phyloP scores from a whole-genome alignment of 2,113 vertebrate species.

The Psammodynastes pulverulentus region DNA sequence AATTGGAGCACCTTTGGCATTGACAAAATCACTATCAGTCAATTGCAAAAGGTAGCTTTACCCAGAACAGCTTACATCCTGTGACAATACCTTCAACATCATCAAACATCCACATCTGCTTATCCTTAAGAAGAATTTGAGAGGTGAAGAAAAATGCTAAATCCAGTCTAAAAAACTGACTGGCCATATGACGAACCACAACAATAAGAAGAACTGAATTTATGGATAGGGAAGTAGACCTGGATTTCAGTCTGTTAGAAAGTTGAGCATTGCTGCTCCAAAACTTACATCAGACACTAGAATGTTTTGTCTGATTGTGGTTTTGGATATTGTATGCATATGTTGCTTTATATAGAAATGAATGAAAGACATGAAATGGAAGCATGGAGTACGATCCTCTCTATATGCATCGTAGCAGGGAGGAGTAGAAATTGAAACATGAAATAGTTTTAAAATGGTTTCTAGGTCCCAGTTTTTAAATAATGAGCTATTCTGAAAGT shows the following conservation, averaged over 20 bases:
- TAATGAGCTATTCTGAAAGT: neutral
- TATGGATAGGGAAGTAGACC: constrained; percentile 13
- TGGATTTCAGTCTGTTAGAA: neutral
- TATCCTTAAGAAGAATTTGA: neutral
- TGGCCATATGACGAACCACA: neutral
- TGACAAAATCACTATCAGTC: neutral
- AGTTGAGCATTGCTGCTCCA: neutral
- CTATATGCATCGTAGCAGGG: neutral
- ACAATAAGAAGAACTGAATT: neutral
- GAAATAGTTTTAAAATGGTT: neutral
- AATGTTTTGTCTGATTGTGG: neutral
- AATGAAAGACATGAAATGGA: neutral
- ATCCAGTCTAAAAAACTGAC: neutral
- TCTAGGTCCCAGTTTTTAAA: neutral
- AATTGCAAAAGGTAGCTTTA: neutral
- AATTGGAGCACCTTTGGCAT: neutral
- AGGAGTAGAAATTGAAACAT: neutral
- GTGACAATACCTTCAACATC: neutral
- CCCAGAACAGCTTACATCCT: neutral
- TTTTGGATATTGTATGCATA: neutral
- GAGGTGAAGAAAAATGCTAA: neutral
- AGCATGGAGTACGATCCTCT: neutral
- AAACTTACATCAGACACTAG: neutral
- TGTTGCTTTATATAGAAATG: neutral
- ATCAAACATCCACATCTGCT: neutral